Evolutionary conservation across 2,888 invertebrate genomes (phyloP), one percentile per base, ranked within the genome.

Genomic region (Margaritifera margaritifera): DNA sequence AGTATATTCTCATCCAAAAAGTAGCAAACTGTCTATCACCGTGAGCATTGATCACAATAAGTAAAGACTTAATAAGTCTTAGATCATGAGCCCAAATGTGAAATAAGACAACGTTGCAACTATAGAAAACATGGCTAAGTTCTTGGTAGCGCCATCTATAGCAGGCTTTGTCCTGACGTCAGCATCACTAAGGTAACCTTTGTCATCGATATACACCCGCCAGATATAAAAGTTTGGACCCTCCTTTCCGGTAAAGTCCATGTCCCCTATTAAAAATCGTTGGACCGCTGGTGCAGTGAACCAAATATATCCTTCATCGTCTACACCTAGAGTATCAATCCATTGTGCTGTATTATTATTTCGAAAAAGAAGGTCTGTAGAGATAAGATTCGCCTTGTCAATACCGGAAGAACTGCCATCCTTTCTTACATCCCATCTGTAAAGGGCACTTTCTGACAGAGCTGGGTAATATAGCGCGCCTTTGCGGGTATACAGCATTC

Each of bases 271-370:
- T 24, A 71, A 55, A 42, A 68, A 73, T 18, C 64, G 58, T 15
- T 69, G 68, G 50, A 79, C 68, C 25, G 74, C 64, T 24, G 76
- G 75, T 18, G 80, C 70, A 2, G 75, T 71, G 60, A 78, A 72
- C 78, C 78, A 80, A 25, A 80, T 62, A 62, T 72, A 66, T 1
- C 78, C 78, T 8, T 72, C 65, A 31, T 74, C 74, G 20, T 69
- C 69, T 53, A 75, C 70, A 20, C 69, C 76, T 18, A 78, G 69
- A 3, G 78, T 74, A 58, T 80, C 78, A 22, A 71, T 66, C 78
- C 78, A 80, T 20, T 72, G 72, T 71, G 77, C 74, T 5, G 61
- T 64, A 22, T 58, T 62, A 50, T 67, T 66, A 51, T 77, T 68
- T n/a, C 24, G 55, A 6, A 74, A 15, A 54, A 60, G 42, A 8